These are phyloP conservation scores for Bufo gargarizans DNA, from an alignment of 2,113 vertebrate species.

Conservation along the genomic window DNA sequence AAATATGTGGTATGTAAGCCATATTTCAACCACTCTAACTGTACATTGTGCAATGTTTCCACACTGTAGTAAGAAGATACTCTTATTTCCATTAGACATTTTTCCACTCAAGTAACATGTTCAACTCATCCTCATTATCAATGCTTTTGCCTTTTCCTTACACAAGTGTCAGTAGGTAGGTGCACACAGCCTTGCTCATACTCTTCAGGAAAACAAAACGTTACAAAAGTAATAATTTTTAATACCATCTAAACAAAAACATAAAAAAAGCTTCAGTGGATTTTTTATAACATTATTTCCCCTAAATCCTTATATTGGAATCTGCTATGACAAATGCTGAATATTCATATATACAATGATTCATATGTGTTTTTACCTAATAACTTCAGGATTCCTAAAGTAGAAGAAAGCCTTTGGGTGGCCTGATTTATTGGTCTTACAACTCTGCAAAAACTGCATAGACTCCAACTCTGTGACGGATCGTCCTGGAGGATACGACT, in stretches of 20 bases:
- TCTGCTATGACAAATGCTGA: not conserved
- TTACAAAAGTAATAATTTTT: not conserved
- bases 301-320: not conserved
- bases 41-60: not conserved
- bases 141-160: not conserved
- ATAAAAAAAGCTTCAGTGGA: not conserved
- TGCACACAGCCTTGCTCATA: not conserved
- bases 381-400: slow-evolving; percentile 75
- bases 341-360: not conserved
- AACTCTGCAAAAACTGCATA: slow-evolving; percentile 79
- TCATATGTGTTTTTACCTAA: slow-evolving; percentile 63
- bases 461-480: slow-evolving; percentile 89
- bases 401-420: slow-evolving; percentile 73
- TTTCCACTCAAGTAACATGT: not conserved
- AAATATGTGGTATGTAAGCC: not conserved
- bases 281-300: not conserved
- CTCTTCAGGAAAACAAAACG: not conserved
- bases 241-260: not conserved
- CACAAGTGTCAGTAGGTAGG: not conserved
- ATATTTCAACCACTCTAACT: not conserved
- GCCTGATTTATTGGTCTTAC: slow-evolving; percentile 52
- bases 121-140: not conserved
- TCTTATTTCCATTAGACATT: not conserved
- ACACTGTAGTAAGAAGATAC: not conserved
- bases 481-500: slow-evolving; percentile 72